Percentiles rank a stretch among this genome's conserved stretches.
Conservation (phyloP, 2,113 vertebrate species). For the Notechis scutatus region DNA sequence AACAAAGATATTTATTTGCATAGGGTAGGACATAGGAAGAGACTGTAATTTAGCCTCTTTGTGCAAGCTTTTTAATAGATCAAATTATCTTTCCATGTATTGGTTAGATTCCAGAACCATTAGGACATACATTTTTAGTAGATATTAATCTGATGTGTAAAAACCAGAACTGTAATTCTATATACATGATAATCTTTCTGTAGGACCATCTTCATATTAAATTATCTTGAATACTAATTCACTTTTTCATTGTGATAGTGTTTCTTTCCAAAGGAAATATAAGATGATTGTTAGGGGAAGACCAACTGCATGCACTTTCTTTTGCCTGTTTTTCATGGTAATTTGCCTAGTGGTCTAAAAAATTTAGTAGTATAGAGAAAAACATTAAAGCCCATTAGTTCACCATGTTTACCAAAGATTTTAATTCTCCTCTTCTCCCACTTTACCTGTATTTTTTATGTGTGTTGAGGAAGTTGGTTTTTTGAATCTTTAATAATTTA, state of each 20-base stretch:
- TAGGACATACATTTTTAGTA: conserved; percentile 67
- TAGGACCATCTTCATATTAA: conserved; percentile 37
- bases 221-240: conserved; percentile 54
- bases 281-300: conserved; percentile 42
- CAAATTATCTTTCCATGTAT: conserved; percentile 48
- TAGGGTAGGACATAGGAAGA: conserved; percentile 42
- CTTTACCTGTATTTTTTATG: conserved; percentile 19
- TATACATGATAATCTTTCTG: conserved; percentile 50
- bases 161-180: conserved; percentile 63
- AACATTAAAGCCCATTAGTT: conserved; percentile 10
- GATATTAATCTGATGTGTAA: conserved; percentile 61
- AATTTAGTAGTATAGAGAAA: neutral
- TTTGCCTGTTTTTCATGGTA: conserved; percentile 32
- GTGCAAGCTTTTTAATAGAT: conserved; percentile 47
- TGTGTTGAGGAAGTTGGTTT: conserved; percentile 39
- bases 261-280: conserved; percentile 47
- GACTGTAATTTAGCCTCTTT: conserved; percentile 23
- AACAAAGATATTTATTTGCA: conserved; percentile 47
- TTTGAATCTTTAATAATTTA: conserved; percentile 38
- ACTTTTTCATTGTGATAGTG: conserved; percentile 48
- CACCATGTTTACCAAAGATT: conserved; percentile 4
- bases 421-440: neutral
- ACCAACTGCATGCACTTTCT: conserved; percentile 12
- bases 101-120: conserved; percentile 54
- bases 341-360: conserved; percentile 10